Evolutionary conservation across 2,888 invertebrate genomes (phyloP).

Genomic region (Drosophila subsilvestris): DNA sequence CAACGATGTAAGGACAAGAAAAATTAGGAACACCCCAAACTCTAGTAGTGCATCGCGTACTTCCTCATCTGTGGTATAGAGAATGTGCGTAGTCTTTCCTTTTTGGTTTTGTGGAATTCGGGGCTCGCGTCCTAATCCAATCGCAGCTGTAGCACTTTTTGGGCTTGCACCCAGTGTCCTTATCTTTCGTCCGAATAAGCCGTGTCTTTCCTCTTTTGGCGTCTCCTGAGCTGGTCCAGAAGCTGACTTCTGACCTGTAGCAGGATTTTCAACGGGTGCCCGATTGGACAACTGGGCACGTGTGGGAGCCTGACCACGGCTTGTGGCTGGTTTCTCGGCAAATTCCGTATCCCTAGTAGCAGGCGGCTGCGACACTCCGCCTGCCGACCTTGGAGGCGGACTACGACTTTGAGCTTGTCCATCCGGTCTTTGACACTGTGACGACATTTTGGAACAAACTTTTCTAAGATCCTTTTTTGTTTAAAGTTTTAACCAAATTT

Average conservation of each 20-base stretch:
- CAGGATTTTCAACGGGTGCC: not conserved
- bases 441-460: constrained; percentile 11
- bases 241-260: not conserved
- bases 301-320: not conserved
- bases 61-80: constrained; percentile 67
- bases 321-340: not conserved
- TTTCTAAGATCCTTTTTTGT: not conserved
- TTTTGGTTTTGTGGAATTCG: not conserved
- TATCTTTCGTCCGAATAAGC: not conserved
- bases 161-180: too few relatives aligned
- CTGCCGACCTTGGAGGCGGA: constrained; percentile 1
- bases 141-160: too few relatives aligned
- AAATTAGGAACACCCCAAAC: constrained; percentile 64
- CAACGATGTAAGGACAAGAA: constrained; percentile 61
- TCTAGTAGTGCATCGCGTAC: constrained; percentile 70
- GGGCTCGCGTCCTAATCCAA: not conserved
- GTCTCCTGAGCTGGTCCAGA: not conserved
- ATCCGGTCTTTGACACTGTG: constrained; percentile 1
- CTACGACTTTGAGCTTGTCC: not conserved
- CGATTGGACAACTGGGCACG: not conserved
- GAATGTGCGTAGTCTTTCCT: constrained; percentile 40
- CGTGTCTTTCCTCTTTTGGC: not conserved
- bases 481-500: not conserved
- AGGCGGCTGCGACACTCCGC: not conserved
- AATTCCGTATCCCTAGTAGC: not conserved